Evolutionary conservation across 2,888 invertebrate species (phyloP), one percentile per base, ranked within the genome.

Genomic region (Oscheius sp.): DNA sequence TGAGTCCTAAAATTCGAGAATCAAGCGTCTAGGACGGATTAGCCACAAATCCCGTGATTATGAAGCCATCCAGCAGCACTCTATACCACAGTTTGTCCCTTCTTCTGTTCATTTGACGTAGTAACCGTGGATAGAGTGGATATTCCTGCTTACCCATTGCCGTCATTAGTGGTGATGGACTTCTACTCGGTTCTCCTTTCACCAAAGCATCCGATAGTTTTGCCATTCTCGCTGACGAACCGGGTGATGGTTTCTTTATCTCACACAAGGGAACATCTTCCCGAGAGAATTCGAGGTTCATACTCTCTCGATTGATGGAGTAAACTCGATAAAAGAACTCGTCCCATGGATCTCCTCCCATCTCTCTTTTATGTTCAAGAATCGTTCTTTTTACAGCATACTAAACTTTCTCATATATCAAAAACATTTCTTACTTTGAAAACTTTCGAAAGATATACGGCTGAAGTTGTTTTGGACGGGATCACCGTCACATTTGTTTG

Each of bases 281-380:
- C n/a, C 44, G 12, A 1, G 41, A n/a, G 26, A 59, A 44, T n/a
- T 41, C 41, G 6, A 59, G 24, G 14, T 24, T 24, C 59, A 59
- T 41, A 28, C 20, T 59, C 12, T 59, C 41, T 14, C 26, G 20
- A 26, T 59, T 59, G 41, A 59, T 44, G 24, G 44, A 24, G 20
- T 62, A 62, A 8, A 33, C 62, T 12, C 24, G n/a, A 36, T 62
- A 62, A 49, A 62, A 62, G 62, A 62, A 62, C 33, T 62, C 62
- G 24, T 62, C 62, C 62, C 62, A 62, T 24, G 62, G 62, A 62
- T 62, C 62, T 6, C 62, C 62, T 30, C 49, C 49, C 32, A 45
- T 47, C 14, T 62, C 49, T 32, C 47, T 45, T 14, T 28, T 41
- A 30, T 59, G 59, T 22, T 62, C 47, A 12, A 62, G 47, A 24